These are phyloP conservation scores for Amphipyra berbera DNA, from an alignment of 2,888 invertebrate species.

Conservation along the genomic window DNA sequence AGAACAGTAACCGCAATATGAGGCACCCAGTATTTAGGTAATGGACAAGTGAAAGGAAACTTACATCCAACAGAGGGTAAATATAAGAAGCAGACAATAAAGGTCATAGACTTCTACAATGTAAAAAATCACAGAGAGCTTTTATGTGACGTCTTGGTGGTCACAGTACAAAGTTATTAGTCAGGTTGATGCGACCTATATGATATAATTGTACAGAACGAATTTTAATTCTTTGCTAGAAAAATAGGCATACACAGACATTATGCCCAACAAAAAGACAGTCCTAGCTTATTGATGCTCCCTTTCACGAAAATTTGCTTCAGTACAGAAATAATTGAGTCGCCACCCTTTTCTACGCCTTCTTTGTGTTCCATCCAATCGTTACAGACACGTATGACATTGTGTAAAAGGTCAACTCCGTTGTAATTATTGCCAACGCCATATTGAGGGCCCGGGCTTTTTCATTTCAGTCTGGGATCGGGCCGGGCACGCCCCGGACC, in stretches of 20 bases:
- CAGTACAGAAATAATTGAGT: conserved; percentile 55
- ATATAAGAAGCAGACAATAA: too few species aligned
- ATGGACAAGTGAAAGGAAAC: too few species aligned
- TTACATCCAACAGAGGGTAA: too few species aligned
- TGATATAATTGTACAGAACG: too few species aligned
- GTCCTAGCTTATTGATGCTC: conserved; percentile 14
- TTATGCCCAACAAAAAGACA: conserved; percentile 24
- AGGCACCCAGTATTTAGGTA: too few species aligned
- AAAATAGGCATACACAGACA: conserved; percentile 13
- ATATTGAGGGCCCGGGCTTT: conserved; percentile 67
- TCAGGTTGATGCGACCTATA: too few species aligned
- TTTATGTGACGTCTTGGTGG: too few species aligned
- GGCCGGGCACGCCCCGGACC: conserved; percentile 55
- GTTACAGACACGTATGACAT: conserved; percentile 60
- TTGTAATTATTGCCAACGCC: conserved; percentile 67
- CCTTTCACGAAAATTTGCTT: conserved; percentile 23
- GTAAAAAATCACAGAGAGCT: too few species aligned
- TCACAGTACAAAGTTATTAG: too few species aligned
- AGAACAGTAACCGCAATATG: too few species aligned
- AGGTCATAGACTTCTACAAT: too few species aligned
- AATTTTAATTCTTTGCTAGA: too few species aligned
- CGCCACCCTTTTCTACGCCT: conserved; percentile 45
- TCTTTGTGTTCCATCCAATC: conserved; percentile 52
- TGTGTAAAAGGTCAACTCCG: conserved; percentile 60
- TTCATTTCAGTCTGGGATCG: conserved; percentile 61